Percentiles rank a stretch among this genome's conserved stretches.
These are phyloP conservation scores for Rhynchophorus ferrugineus DNA, from an alignment of 1,140 invertebrate genomes.

Conservation along the genomic window DNA sequence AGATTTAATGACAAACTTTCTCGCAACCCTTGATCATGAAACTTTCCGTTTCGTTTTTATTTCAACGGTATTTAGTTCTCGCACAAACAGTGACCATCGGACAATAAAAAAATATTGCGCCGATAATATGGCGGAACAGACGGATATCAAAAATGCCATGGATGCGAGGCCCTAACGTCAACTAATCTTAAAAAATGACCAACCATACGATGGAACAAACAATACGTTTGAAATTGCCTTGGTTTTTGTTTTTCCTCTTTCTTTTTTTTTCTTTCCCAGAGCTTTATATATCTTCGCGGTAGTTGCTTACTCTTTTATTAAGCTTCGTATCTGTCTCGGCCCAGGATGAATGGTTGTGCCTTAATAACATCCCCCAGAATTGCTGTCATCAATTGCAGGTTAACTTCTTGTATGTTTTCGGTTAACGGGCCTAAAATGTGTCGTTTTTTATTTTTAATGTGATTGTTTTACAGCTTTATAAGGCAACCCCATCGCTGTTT, in stretches of 20 bases:
- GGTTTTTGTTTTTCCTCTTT: constrained; percentile 27
- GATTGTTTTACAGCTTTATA: constrained; percentile 23
- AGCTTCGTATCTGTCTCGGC: constrained; percentile 30
- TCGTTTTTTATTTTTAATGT: constrained; percentile 25
- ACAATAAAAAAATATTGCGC: constrained; percentile 16
- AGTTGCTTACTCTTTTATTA: constrained; percentile 33
- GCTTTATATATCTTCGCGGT: constrained; percentile 30
- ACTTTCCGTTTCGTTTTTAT: no score
- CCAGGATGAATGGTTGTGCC: constrained; percentile 36
- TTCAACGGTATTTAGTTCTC: no score
- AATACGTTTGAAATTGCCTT: constrained; percentile 25
- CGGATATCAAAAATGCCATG: constrained; percentile 23
- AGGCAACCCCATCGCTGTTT: constrained; percentile 4
- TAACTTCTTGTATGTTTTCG: constrained; percentile 24
- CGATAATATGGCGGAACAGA: constrained; percentile 22
- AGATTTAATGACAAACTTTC: no score
- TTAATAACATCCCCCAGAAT: constrained; percentile 36
- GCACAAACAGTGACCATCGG: background rate
- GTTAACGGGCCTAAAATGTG: constrained; percentile 25
- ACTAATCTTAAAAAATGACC: constrained; percentile 25
- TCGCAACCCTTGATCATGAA: no score
- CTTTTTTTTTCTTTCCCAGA: constrained; percentile 26
- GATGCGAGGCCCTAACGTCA: constrained; percentile 20
- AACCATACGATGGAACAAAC: constrained; percentile 22
- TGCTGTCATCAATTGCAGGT: constrained; percentile 25